Evolutionary conservation across 2,113 vertebrate genomes (phyloP).

Genomic region (Tringa solitaria): DNA sequence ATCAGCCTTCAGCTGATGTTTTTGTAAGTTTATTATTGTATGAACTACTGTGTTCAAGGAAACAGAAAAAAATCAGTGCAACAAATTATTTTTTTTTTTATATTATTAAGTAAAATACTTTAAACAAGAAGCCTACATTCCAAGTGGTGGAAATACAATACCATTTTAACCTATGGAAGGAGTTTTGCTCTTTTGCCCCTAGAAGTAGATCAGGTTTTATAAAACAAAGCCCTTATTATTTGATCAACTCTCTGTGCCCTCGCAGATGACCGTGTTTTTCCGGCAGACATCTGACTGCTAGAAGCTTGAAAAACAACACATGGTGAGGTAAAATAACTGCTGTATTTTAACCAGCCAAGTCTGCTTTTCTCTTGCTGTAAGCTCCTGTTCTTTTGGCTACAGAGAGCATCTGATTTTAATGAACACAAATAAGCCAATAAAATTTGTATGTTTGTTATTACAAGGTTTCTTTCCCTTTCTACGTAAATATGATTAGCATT

Average conservation of each 20-base stretch:
- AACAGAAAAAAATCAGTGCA: not conserved
- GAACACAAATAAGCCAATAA: constrained; percentile 20
- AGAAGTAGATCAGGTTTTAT: not conserved
- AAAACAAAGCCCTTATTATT: not conserved
- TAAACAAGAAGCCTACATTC: not conserved
- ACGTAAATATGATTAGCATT: not conserved
- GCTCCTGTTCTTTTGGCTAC: not conserved
- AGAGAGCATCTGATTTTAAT: not conserved
- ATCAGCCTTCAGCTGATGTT: not conserved
- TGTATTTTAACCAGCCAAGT: not conserved
- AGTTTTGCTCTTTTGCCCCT: not conserved
- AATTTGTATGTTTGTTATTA: not conserved
- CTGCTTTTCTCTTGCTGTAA: not conserved
- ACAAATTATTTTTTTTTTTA: not conserved
- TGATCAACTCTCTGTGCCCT: not conserved
- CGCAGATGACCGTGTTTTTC: not conserved
- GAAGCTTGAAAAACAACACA: constrained; percentile 28
- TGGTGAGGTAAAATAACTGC: not conserved
- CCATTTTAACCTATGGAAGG: not conserved
- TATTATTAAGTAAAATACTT: not conserved
- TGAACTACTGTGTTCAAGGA: not conserved
- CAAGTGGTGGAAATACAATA: not conserved
- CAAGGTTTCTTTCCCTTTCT: not conserved
- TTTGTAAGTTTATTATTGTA: not conserved
- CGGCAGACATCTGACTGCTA: not conserved